phyloP scores from a whole-genome alignment of 2,113 vertebrate species.

The Sander vitreus region DNA sequence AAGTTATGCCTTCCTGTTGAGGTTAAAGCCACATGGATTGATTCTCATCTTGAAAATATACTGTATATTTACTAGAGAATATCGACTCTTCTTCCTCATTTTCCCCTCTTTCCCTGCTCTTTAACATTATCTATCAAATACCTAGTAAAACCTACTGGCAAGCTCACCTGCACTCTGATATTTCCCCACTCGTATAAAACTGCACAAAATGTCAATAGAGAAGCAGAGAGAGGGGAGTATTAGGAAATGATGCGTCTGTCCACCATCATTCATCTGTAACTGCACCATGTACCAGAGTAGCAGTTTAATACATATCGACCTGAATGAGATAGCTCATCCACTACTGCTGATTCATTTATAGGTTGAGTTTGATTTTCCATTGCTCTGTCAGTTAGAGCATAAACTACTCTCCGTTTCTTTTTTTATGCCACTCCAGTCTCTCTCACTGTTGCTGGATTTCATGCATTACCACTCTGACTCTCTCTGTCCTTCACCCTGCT shows the following conservation, averaged over 20 bases:
- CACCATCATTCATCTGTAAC: slow-evolving; percentile 35
- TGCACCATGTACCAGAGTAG: slow-evolving; percentile 26
- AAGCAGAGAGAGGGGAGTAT: neutral
- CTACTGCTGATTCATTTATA: slow-evolving; percentile 68
- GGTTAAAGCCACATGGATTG: neutral
- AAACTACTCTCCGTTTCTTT: neutral
- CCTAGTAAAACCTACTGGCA: neutral
- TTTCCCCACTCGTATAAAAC: slow-evolving; percentile 18
- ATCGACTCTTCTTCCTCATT: neutral
- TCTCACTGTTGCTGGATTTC: neutral
- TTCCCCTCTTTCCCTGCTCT: too few relatives aligned
- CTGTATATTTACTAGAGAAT: neutral
- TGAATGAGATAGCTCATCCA: slow-evolving; percentile 53
- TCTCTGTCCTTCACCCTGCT: slow-evolving; percentile 12
- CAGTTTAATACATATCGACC: slow-evolving; percentile 63
- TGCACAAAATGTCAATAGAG: slow-evolving; percentile 2
- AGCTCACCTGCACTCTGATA: slow-evolving; percentile 24
- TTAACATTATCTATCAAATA: slow-evolving; percentile 1
- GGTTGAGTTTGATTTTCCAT: slow-evolving; percentile 70
- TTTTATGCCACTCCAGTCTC: neutral
- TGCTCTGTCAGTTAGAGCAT: slow-evolving; percentile 35
- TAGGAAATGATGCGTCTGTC: neutral
- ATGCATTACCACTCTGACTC: neutral
- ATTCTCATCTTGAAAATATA: neutral
- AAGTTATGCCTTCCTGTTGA: neutral